These are phyloP conservation scores for Dione vanillae DNA, from an alignment of 2,888 invertebrate genomes.

Conservation along the genomic window DNA sequence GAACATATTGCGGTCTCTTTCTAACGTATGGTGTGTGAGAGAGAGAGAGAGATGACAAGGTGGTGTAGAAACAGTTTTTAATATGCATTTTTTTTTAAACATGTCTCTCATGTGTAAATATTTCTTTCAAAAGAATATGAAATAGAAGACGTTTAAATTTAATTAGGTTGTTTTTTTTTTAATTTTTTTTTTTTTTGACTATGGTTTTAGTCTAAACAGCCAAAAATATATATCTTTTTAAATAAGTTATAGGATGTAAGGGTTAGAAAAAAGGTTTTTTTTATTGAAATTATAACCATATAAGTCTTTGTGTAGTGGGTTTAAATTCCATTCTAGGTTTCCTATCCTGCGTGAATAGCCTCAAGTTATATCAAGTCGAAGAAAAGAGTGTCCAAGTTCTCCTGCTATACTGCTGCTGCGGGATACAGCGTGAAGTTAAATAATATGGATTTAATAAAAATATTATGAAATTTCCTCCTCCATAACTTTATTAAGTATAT, in stretches of 20 bases:
- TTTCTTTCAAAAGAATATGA: constrained; percentile 34
- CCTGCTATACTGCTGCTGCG: too few species aligned
- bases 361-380: too few species aligned
- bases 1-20: background rate
- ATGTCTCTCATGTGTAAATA: constrained; percentile 31
- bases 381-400: too few species aligned
- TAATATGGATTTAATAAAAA: background rate
- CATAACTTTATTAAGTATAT: background rate
- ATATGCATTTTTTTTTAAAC: constrained; percentile 26
- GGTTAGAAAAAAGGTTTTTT: too few species aligned
- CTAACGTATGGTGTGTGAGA: constrained; percentile 2
- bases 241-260: too few species aligned
- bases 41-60: background rate
- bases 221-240: too few species aligned
- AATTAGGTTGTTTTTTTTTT: background rate
- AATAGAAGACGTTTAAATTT: constrained; percentile 24
- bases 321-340: too few species aligned
- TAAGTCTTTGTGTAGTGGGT: too few species aligned
- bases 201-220: background rate
- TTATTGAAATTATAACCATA: too few species aligned
- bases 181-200: background rate
- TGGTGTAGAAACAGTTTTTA: constrained; percentile 17
- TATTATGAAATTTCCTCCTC: background rate
- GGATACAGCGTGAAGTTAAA: background rate
- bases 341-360: too few species aligned